Conservation (phyloP, 2,888 invertebrate genomes). For the Pyrrhosoma nymphula region DNA sequence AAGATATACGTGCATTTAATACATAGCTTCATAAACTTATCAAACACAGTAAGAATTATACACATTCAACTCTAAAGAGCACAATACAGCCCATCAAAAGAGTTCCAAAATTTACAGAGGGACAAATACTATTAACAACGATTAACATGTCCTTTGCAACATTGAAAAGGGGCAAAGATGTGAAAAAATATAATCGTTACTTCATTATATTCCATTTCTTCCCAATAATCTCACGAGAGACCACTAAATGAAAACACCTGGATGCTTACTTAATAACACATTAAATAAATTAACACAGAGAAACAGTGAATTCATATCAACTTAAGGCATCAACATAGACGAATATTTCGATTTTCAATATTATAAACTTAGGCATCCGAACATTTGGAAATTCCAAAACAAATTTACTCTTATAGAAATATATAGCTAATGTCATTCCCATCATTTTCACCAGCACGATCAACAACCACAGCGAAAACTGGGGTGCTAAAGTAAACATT, state of each 20-base stretch:
- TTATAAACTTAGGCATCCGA: background rate
- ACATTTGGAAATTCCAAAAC: background rate
- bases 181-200: too few species aligned
- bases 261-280: background rate
- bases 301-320: background rate
- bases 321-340: background rate
- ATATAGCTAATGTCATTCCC: background rate
- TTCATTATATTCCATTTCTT: background rate
- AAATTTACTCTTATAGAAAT: background rate
- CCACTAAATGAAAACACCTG: background rate
- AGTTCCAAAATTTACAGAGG: too few species aligned
- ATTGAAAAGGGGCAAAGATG: too few species aligned
- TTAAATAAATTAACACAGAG: background rate
- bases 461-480: background rate
- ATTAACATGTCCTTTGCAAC: too few species aligned
- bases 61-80: too few species aligned
- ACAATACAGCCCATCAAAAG: too few species aligned
- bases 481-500: background rate
- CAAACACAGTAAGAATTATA: too few species aligned
- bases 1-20: too few species aligned
- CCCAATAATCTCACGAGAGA: background rate
- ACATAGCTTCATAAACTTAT: too few species aligned
- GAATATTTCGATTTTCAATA: background rate
- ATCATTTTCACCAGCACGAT: background rate
- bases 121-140: too few species aligned